A percentile compares a stretch with the other conserved stretches of the same genome.
These are phyloP conservation scores for Agapornis roseicollis DNA, from an alignment of 2,113 vertebrate genomes.

Conservation along the genomic window DNA sequence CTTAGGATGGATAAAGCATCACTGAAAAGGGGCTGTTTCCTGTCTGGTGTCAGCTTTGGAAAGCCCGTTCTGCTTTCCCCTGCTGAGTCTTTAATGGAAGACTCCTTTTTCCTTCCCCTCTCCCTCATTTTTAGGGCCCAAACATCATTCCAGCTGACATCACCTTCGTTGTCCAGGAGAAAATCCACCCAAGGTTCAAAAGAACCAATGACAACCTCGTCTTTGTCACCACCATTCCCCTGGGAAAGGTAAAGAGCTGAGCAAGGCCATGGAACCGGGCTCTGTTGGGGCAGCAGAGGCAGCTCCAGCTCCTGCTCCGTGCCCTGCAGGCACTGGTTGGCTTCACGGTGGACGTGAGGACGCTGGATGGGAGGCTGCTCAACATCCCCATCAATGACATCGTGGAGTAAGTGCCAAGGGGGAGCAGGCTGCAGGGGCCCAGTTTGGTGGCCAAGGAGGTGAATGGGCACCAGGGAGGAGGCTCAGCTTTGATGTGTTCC, in stretches of 20 bases:
- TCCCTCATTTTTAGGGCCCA: conserved; percentile 79
- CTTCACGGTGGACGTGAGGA: conserved; percentile 84
- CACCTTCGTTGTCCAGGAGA: conserved; percentile 89
- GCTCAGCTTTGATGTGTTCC: fast-evolving
- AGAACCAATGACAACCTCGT: conserved; percentile 78
- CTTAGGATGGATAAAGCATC: background rate
- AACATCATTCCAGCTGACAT: conserved; percentile 91
- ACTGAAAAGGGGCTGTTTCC: background rate
- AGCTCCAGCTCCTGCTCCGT: fast-evolving
- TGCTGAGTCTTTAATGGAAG: background rate
- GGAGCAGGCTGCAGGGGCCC: fast-evolving
- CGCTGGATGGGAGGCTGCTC: conserved; percentile 87
- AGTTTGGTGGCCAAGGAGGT: background rate
- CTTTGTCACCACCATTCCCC: conserved; percentile 74
- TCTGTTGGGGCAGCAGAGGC: background rate
- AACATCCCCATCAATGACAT: conserved; percentile 91
- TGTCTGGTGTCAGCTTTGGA: too few species aligned
- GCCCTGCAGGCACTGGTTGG: conserved; percentile 85
- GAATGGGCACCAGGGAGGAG: fast-evolving
- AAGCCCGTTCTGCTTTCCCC: background rate
- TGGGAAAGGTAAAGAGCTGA: conserved; percentile 79
- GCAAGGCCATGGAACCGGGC: fast-evolving
- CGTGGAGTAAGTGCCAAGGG: conserved; percentile 81
- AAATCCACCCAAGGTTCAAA: conserved; percentile 81
- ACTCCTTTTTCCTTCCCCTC: background rate